Evolutionary conservation across 2,888 invertebrate genomes (phyloP), one percentile per base, ranked within the genome.

Genomic region (Cheilosia variabilis): DNA sequence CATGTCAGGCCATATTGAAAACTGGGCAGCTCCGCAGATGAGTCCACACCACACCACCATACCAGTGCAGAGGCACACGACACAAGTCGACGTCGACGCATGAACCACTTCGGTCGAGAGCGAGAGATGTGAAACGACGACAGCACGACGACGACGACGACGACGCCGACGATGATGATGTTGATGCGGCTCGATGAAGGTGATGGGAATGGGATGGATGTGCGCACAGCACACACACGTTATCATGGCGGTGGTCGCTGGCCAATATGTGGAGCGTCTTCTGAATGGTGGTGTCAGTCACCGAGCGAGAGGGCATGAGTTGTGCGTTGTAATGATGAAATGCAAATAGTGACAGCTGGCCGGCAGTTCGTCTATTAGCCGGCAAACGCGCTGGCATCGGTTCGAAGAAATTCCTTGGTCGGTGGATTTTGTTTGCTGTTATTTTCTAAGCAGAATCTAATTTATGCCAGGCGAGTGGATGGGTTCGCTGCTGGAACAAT

Each of bases 1-100:
- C 58, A 87, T 83, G 79, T 88, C 87, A 89, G 90, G 90, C 90
- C 90, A 90, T 91, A 89, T 90, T 91, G 89, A 90, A 90, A 90
- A 88, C 41, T 83, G 88, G 90, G 90, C 89, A 90, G 88, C 82
- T 88, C 88, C 86, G 57, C 55, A 80, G 80, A 77, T 77, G 71
- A 86, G 50, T 57, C 66, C 86, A 81, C 86, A 81, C 80, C 80
- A 80, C 71, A 19, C 72, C 77, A 60, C 63, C 27, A 82, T 7
- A 10, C 47, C 17, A 47, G 7, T 47, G 47, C n/a, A n/a, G n/a
- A n/a, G n/a, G n/a, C 47, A 47, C 71, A 52, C 71, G 37, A 78
- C 68, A 31, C 68, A n/a, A 41, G 13, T 37, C 13, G 66, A 79
- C 73, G 66, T 47, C 79, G 81, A 76, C 80, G 76, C 86, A 80